Evolutionary conservation across 1,140 invertebrate genomes (phyloP).

Genomic region (Melipona quadrifasciata): DNA sequence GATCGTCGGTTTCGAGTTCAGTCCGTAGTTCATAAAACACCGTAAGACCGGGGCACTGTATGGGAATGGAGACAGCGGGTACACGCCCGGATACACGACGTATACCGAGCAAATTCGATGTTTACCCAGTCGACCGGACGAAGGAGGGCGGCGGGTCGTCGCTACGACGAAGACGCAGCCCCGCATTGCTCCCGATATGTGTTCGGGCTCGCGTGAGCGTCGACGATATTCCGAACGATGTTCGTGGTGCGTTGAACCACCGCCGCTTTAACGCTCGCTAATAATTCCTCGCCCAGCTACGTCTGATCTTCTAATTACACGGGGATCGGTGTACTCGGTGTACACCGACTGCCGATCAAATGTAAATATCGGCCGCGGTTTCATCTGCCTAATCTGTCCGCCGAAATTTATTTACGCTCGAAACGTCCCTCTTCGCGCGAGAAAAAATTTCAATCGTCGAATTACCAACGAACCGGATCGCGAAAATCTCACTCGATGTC

Average conservation of each 20-base stretch:
- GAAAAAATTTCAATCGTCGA: too few species aligned
- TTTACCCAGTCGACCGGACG: constrained; percentile 51
- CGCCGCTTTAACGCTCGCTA: constrained; percentile 8
- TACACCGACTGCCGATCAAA: not conserved
- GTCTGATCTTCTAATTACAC: constrained; percentile 19
- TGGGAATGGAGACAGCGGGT: constrained; percentile 60
- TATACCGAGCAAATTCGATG: constrained; percentile 62
- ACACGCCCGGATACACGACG: constrained; percentile 33
- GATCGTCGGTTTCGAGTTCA: not conserved
- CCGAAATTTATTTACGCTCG: not conserved
- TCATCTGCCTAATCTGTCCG: not conserved
- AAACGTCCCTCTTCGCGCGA: too few species aligned
- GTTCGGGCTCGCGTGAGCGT: constrained; percentile 38
- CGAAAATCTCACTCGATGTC: not conserved
- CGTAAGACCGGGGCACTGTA: constrained; percentile 53
- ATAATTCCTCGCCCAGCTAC: not conserved
- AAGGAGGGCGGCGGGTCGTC: not conserved
- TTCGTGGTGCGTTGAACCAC: not conserved
- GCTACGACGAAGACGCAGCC: constrained; percentile 59
- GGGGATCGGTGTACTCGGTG: not conserved
- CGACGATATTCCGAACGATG: constrained; percentile 47
- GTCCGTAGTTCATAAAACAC: not conserved
- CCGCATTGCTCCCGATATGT: constrained; percentile 54
- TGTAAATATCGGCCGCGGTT: not conserved
- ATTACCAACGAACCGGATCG: not conserved